These are phyloP conservation scores for Coendou prehensilis DNA, from an alignment of 2,797 vertebrate genomes.

Conservation along the genomic window DNA sequence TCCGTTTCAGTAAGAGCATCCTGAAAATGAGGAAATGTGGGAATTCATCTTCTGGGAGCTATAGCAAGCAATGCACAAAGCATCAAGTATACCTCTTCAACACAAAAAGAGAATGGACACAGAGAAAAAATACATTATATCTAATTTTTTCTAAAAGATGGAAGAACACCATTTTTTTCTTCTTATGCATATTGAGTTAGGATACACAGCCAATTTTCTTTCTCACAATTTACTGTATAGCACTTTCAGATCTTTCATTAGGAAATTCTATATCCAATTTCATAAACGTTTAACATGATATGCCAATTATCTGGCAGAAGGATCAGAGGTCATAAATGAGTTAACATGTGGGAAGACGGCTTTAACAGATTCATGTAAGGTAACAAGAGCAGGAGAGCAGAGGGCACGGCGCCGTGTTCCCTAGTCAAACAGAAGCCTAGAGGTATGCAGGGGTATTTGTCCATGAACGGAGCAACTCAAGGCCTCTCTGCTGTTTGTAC, in stretches of 20 bases:
- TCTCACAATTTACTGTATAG: slow-evolving; percentile 33
- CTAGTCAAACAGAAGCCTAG: background rate
- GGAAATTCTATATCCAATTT: slow-evolving; percentile 55
- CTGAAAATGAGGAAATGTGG: slow-evolving; percentile 51
- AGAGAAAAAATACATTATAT: background rate
- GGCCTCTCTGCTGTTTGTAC: background rate
- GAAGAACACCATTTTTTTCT: slow-evolving; percentile 23
- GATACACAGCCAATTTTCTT: slow-evolving; percentile 57
- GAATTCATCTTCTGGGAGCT: background rate
- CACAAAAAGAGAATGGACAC: background rate
- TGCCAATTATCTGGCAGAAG: slow-evolving; percentile 9
- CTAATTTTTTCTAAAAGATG: background rate
- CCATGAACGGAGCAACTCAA: background rate
- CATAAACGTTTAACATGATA: slow-evolving; percentile 53
- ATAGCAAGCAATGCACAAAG: slow-evolving; percentile 3
- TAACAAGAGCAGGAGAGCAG: slow-evolving; percentile 42
- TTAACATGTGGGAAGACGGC: slow-evolving; percentile 52
- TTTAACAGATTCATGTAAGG: slow-evolving; percentile 27
- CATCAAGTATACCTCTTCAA: background rate
- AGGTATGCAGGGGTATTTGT: background rate
- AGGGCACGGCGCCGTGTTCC: background rate
- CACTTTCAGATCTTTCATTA: slow-evolving; percentile 52
- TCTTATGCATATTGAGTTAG: background rate
- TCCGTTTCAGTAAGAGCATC: slow-evolving; percentile 54
- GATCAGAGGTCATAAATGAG: slow-evolving; percentile 59